Percentiles rank a stretch among this genome's conserved stretches.
Evolutionary conservation across 2,888 invertebrate genomes (phyloP).

Genomic region (Willowsia nigromaculata): DNA sequence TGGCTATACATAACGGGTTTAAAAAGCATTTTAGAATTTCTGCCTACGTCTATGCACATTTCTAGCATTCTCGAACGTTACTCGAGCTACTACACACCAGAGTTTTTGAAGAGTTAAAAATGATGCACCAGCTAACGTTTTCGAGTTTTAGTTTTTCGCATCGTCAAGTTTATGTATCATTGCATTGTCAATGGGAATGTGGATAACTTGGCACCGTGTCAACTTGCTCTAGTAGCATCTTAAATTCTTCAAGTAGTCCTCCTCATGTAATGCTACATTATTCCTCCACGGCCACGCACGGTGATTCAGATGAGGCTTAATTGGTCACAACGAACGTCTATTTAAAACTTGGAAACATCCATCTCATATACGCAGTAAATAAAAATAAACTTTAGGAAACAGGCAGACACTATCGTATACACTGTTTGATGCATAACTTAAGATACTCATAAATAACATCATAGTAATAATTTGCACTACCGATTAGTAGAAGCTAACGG

Average conservation of each 20-base stretch:
- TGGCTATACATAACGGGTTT: too few species aligned
- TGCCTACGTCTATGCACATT: too few species aligned
- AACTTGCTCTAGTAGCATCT: constrained; percentile 7
- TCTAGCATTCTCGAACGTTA: too few species aligned
- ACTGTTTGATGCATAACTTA: background rate
- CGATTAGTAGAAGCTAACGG: too few species aligned
- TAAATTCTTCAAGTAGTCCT: background rate
- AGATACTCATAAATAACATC: too few species aligned
- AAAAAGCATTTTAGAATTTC: too few species aligned
- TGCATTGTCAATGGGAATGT: background rate
- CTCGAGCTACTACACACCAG: too few species aligned
- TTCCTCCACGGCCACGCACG: too few species aligned
- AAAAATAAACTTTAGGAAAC: constrained; percentile 23
- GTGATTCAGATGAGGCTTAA: background rate
- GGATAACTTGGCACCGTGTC: constrained; percentile 40
- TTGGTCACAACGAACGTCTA: constrained; percentile 20
- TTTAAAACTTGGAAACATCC: background rate
- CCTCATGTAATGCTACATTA: background rate
- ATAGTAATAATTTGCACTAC: too few species aligned
- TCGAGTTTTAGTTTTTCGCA: too few species aligned
- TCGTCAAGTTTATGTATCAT: background rate
- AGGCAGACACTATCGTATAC: background rate
- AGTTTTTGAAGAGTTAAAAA: too few species aligned
- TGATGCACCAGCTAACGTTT: too few species aligned
- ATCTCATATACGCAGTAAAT: background rate